Evolutionary conservation across 2,797 vertebrate genomes (phyloP).

Genomic region (Sebastes kiyomatsui): DNA sequence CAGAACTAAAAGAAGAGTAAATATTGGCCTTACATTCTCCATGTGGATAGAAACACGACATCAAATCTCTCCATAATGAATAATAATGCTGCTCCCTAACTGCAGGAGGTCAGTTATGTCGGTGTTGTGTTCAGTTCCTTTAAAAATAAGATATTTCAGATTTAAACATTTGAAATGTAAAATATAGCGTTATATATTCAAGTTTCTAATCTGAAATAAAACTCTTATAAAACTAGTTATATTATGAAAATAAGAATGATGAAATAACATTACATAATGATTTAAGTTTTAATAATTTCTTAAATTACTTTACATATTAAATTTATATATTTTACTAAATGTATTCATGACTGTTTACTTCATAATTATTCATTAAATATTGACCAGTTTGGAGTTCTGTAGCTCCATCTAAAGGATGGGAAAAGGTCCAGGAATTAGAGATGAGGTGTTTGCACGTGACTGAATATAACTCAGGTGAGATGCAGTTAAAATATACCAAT

Average conservation of each 20-base stretch:
- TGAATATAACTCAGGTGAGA: not conserved
- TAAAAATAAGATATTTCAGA: not conserved
- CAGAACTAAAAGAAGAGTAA: not conserved
- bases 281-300: not conserved
- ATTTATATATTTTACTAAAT: not conserved
- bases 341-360: not conserved
- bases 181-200: not conserved
- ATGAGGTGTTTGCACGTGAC: not conserved
- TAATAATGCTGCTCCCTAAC: fast-evolving
- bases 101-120: not conserved
- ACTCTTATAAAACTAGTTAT: not conserved
- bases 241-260: not conserved
- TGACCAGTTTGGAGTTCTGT: not conserved
- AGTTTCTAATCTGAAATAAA: not conserved
- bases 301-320: too few species aligned
- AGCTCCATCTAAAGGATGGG: not conserved
- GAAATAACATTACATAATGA: not conserved
- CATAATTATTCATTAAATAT: not conserved
- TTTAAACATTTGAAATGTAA: not conserved
- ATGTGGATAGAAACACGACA: not conserved
- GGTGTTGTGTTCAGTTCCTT: too few species aligned
- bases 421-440: not conserved
- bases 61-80: not conserved
- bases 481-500: not conserved
- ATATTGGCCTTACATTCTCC: not conserved